Percentiles rank a stretch among this genome's conserved stretches.
phyloP scores from a whole-genome alignment of 2,888 invertebrate species.

The Hylaea fasciaria region DNA sequence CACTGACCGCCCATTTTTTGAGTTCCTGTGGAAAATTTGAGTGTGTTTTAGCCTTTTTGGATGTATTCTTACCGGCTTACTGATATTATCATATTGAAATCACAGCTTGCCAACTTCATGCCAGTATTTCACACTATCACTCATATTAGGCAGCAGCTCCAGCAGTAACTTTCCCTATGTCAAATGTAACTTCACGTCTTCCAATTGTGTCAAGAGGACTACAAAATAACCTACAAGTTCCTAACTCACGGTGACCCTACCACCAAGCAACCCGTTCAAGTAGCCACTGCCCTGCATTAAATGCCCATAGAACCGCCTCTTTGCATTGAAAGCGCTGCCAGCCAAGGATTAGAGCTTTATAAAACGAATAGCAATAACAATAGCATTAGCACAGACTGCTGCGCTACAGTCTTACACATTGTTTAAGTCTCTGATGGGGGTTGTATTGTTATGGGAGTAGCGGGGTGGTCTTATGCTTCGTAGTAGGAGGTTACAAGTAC shows the following conservation, averaged over 20 bases:
- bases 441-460: conserved; percentile 19
- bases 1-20: no score
- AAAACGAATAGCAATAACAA: conserved; percentile 23
- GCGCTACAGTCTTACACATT: conserved; percentile 18
- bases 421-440: conserved; percentile 20
- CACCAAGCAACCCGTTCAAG: background rate
- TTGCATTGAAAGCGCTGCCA: conserved; percentile 20
- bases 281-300: conserved; percentile 12
- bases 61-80: no score
- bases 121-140: no score
- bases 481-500: conserved; percentile 9
- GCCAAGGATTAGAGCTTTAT: conserved; percentile 20
- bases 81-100: no score
- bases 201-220: no score
- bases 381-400: conserved; percentile 23
- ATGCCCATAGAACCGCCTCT: conserved; percentile 10
- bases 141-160: no score
- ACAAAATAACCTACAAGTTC: background rate
- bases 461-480: conserved; percentile 17
- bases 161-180: no score
- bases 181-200: no score
- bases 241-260: conserved; percentile 1
- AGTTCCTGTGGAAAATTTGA: no score
- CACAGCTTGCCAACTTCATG: no score
- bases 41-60: no score